phyloP scores from a whole-genome alignment of 2,113 vertebrate genomes.

The Phycodurus eques region DNA sequence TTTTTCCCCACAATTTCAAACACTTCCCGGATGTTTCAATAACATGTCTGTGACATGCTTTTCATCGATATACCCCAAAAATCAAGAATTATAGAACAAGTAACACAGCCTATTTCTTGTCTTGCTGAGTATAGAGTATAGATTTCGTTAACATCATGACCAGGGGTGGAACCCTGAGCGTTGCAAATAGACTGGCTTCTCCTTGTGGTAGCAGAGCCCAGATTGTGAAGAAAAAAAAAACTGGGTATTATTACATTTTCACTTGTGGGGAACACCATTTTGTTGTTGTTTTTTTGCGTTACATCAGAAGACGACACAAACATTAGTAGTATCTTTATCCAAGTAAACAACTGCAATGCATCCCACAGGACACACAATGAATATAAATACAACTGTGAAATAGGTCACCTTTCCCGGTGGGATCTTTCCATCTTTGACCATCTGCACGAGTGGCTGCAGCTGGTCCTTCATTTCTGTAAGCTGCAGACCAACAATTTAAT shows the following conservation, averaged over 20 bases:
- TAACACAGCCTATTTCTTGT: no score
- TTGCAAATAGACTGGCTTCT: not conserved
- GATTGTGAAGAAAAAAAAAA: not conserved
- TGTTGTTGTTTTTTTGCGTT: not conserved
- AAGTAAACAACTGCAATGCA: not conserved
- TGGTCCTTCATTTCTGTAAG: slow-evolving; percentile 85
- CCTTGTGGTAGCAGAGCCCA: not conserved
- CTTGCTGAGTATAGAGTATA: no score
- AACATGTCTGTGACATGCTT: not conserved
- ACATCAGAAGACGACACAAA: no score
- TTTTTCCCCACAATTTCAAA: not conserved
- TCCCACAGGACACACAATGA: not conserved
- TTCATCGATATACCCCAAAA: not conserved
- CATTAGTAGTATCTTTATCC: not conserved
- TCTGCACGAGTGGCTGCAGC: slow-evolving; percentile 82
- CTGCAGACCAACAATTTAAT: slow-evolving; percentile 38
- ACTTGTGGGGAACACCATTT: not conserved
- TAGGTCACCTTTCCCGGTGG: slow-evolving; percentile 78
- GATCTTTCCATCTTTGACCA: slow-evolving; percentile 79
- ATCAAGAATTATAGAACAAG: no score
- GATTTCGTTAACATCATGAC: no score
- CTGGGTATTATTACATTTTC: not conserved
- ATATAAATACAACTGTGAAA: not conserved
- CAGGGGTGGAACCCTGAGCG: no score
- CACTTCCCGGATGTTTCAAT: no score